Evolutionary conservation across 2,888 invertebrate genomes (phyloP), one percentile per base, ranked within the genome.

Genomic region (Criorhina ranunculi): DNA sequence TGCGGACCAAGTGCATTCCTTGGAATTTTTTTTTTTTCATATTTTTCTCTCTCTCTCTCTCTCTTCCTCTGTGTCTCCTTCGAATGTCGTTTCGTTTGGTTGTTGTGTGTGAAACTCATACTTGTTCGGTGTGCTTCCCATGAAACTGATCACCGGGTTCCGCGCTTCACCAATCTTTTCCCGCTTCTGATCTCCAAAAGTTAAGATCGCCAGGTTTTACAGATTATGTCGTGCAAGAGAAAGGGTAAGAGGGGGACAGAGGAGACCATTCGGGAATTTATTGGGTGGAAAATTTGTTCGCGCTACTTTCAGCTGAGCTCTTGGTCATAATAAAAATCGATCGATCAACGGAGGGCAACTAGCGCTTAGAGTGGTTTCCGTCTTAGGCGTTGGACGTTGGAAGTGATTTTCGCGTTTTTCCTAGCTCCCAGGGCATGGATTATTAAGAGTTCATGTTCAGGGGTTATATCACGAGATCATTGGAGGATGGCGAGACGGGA

Each of bases 241-340:
- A 24, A 12, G 12, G 3, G 49, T 33, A 40, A 24, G 40, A 9
- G 37, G 5, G 12, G 2, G 49, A 46, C 24, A 24, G 15, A 40
- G 42, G 24, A 15, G n/a, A 19, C 51, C 64, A 62, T 75, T 53
- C 69, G 73, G 78, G 60, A 72, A 44, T 73, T 73, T 53, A 78
- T 75, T 79, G 83, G 73, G 83, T 79, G 83, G 83, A 83, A 83
- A 83, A 79, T 83, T 83, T 79, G 73, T 79, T 79, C 83, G 82
- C 78, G 78, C 82, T 83, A 79, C 79, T 79, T 83, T 79, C 73
- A 69, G 60, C 72, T 57, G 72, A 44, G 62, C 57, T 66, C 60
- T 49, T 57, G 82, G 66, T 53, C 66, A 78, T 64, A 79, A 59
- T 51, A 49, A 67, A 83, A 83, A 69, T 79, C 83, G 78, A 83